Base-by-base conservation (phyloP, 2,888 invertebrate genomes). In the Megalurothrips usitatus region DNA sequence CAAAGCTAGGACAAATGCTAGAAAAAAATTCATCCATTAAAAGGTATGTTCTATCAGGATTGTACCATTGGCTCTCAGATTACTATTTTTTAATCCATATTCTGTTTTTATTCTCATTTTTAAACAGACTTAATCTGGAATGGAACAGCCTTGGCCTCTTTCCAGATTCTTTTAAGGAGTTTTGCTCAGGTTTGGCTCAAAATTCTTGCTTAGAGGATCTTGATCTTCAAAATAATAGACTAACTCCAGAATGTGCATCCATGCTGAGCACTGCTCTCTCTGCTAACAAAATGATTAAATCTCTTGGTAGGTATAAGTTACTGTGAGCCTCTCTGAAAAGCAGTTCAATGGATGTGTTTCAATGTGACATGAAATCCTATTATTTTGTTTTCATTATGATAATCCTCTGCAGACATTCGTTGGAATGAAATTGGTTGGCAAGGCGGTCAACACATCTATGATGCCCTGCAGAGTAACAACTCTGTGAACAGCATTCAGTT, bases 371-470 rank as follows among this genome's bases (percentile, higher is more conserved):
- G 14, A 58, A 58, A 17, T 58, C 1, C 19, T 58, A 68, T 3
- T 68, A 11, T 23, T 68, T 68, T 68, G n/a, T n/a, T n/a, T n/a
- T 63, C n/a, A 1, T 19, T 1, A 63, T n/a, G 9, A n/a, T 0
- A n/a, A 9, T 68, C 23, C 23, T 26, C 12, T 9, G 23, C 68
- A 75, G 68, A 75, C 26, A 3, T 75, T 9, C 68, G 68, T 11
- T 75, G 68, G 68, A 75, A 75, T 75, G 68, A 75, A 75, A 75
- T 75, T 23, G 68, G 68, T 23, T 75, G 68, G 68, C 68, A 75
- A 26, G 68, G 68, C 26, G 68, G 68, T 23, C 68, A 75, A 26
- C 23, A 75, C 68, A 75, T 75, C 9, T 75, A 75, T 75, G 68
- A 75, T 26, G 68, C 68, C 9, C 2, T 75, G 23, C 68, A 75